A percentile compares a stretch with the other conserved stretches of the same genome.
Evolutionary conservation across 2,797 vertebrate species (phyloP).

Genomic region (Labroides dimidiatus): DNA sequence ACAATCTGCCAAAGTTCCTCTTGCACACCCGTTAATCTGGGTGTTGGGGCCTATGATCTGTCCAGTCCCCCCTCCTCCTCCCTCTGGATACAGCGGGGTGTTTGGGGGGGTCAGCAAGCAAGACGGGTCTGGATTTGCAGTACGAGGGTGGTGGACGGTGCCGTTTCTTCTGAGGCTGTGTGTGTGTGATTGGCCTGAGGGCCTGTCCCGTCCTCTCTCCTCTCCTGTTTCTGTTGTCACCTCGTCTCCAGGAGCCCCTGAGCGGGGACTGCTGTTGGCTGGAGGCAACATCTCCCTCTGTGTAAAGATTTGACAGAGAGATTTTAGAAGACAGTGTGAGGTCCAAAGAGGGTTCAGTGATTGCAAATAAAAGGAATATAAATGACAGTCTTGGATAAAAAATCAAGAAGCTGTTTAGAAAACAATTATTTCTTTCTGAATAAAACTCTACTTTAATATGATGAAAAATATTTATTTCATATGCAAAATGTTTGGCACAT

Average conservation of each 20-base stretch:
- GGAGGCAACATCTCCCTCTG: slow-evolving; percentile 81
- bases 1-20: slow-evolving; percentile 70
- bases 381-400: neutral
- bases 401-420: neutral
- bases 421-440: neutral
- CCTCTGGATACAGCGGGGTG: slow-evolving; percentile 88
- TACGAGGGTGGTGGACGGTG: slow-evolving; percentile 58
- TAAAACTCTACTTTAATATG: neutral
- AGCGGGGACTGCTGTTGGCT: slow-evolving; percentile 77
- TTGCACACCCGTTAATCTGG: slow-evolving; percentile 73
- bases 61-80: slow-evolving; percentile 41
- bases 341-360: neutral
- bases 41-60: slow-evolving; percentile 39
- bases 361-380: neutral
- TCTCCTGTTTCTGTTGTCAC: slow-evolving; percentile 46
- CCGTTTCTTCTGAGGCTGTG: slow-evolving; percentile 78
- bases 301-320: slow-evolving; percentile 15
- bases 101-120: slow-evolving; percentile 92
- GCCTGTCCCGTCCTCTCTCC: slow-evolving; percentile 63
- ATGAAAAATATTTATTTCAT: neutral
- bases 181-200: slow-evolving; percentile 71
- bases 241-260: slow-evolving; percentile 53
- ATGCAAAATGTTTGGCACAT: slow-evolving; percentile 1
- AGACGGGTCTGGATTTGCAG: slow-evolving; percentile 82
- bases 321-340: slow-evolving; percentile 19